Base-by-base conservation (phyloP, 2,888 invertebrate genomes). In the Andrena bicolor region DNA sequence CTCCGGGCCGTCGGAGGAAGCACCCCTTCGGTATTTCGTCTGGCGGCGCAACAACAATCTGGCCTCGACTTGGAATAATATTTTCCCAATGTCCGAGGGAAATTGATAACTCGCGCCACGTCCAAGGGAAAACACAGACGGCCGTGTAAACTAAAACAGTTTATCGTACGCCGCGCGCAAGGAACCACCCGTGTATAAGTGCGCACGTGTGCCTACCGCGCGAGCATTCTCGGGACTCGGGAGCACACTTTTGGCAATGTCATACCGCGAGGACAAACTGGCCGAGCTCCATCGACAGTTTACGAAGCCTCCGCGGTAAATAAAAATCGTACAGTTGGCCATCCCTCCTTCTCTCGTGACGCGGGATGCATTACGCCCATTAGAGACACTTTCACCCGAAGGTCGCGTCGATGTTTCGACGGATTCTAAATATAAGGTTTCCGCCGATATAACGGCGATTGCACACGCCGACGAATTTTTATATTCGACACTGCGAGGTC, bases 51-150 rank as follows among this genome's bases (percentile, higher is more conserved):
- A 68, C 75, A 86, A 82, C 81, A 76, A 74, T 80, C 85, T 63
- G 82, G 78, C 51, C 66, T 64, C 74, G 68, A 77, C 83, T 80
- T 87, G 78, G 75, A 85, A 87, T 85, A 87, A 87, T 87, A 87
- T 87, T 87, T 87, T 84, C 71, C 82, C 83, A 84, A 82, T 84
- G 87, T 84, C 86, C 79, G 73, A 41, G 64, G 85, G 60, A 84
- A 85, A 86, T 87, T 86, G 85, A 87, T 86, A 85, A 86, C 83
- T 26, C 77, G 23, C 68, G 69, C 73, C 74, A 64, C 79, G 75
- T 73, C 78, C 69, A 76, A 68, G 83, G 79, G 83, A 87, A 85
- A 87, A 87, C 86, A 85, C 77, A 83, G 84, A 76, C 82, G 56
- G 68, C 41, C 83, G 79, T 86, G 82, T 82, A 87, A 82, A 82